These are phyloP conservation scores for Epinephelus fuscoguttatus DNA, from an alignment of 2,113 vertebrate genomes.

Conservation along the genomic window DNA sequence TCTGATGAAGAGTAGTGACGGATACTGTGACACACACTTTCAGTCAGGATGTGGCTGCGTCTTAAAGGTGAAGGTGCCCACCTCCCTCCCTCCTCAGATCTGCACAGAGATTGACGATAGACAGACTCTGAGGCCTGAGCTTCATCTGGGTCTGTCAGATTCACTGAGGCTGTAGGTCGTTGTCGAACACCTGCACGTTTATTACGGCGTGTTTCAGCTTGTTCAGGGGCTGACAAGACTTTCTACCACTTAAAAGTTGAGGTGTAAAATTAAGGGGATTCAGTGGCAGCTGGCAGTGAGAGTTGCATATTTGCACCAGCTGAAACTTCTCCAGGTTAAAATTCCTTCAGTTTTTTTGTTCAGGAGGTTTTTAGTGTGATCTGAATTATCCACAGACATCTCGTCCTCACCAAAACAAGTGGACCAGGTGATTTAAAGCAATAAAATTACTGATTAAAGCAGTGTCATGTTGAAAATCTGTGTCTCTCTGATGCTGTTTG, in stretches of 20 bases:
- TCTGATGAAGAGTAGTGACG: background rate
- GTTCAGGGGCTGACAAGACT: background rate
- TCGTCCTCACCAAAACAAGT: no score
- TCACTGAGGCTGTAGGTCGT: background rate
- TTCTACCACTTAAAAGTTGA: background rate
- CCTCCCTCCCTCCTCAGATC: background rate
- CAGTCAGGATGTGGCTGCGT: constrained; percentile 35
- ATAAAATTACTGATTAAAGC: no score
- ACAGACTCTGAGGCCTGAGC: background rate
- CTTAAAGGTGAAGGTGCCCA: background rate
- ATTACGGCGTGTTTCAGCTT: background rate
- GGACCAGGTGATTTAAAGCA: no score
- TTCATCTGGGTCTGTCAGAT: background rate
- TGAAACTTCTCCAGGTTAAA: no score
- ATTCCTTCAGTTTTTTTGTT: no score
- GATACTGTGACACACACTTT: background rate
- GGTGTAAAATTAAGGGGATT: background rate
- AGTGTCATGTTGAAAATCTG: no score
- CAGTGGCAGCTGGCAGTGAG: no score
- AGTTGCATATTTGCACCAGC: no score
- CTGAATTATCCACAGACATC: no score
- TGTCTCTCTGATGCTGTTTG: no score
- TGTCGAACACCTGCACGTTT: background rate
- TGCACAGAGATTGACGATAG: background rate
- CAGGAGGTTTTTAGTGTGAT: no score